Evolutionary conservation across 2,113 vertebrate species (phyloP).

Genomic region (Epinephelus fuscoguttatus): DNA sequence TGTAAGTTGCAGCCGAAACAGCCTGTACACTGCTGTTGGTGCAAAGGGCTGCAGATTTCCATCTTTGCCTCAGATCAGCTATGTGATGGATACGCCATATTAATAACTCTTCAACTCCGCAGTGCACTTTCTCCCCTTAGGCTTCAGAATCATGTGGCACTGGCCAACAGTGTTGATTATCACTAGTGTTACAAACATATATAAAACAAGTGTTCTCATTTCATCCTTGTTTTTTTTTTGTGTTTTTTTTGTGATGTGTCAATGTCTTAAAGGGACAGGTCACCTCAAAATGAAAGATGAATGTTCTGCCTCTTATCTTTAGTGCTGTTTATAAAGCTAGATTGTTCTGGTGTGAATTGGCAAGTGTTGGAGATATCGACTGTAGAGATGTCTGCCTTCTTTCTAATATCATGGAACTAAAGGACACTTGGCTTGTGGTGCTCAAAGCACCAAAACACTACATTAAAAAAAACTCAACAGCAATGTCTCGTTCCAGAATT

Average conservation of each 20-base stretch:
- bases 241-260: conserved; percentile 5
- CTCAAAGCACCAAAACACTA: too few species aligned
- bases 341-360: too few species aligned
- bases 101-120: conserved; percentile 27
- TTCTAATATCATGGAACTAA: too few species aligned
- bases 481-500: too few species aligned
- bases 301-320: too few species aligned
- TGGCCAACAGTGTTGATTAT: conserved; percentile 34
- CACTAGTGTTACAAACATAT: conserved; percentile 33
- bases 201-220: conserved; percentile 32
- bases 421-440: too few species aligned
- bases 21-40: conserved; percentile 4
- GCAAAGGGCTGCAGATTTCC: conserved; percentile 41
- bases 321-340: too few species aligned
- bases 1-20: not conserved
- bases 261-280: conserved; percentile 2
- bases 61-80: conserved; percentile 39
- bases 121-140: conserved; percentile 33
- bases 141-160: conserved; percentile 30
- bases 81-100: conserved; percentile 54
- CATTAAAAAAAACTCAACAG: too few species aligned
- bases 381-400: too few species aligned
- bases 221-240: conserved; percentile 6
- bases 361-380: too few species aligned
- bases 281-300: too few species aligned